Evolutionary conservation across 2,113 vertebrate genomes (phyloP).

Genomic region (Lota lota): DNA sequence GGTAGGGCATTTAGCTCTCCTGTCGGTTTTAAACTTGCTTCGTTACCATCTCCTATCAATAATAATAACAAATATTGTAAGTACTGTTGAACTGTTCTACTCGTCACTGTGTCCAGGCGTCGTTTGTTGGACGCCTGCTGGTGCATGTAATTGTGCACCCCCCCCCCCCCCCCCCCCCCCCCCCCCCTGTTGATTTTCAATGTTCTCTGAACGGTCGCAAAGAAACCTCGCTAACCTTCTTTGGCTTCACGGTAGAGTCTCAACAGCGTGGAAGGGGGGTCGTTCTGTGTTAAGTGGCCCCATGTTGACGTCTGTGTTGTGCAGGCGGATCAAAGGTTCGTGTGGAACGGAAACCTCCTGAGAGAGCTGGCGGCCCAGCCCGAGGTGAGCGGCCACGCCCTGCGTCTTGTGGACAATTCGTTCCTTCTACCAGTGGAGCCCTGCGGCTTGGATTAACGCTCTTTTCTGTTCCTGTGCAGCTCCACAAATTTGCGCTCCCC

Average conservation of each 20-base stretch:
- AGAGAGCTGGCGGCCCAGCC: slow-evolving; percentile 71
- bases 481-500: slow-evolving; percentile 72
- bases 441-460: not conserved
- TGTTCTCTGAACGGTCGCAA: too few species aligned
- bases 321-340: slow-evolving; percentile 77
- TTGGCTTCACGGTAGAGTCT: too few species aligned
- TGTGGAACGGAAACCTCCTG: slow-evolving; percentile 76
- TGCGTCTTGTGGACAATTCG: not conserved
- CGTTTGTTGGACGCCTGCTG: too few species aligned
- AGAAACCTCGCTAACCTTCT: too few species aligned
- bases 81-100: too few species aligned
- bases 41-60: not conserved
- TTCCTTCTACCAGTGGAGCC: not conserved
- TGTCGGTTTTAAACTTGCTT: too few species aligned
- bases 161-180: too few species aligned
- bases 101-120: too few species aligned
- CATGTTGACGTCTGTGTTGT: slow-evolving; percentile 1
- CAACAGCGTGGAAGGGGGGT: too few species aligned
- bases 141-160: too few species aligned
- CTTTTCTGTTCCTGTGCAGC: slow-evolving; percentile 43
- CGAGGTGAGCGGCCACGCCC: slow-evolving; percentile 55
- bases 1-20: slow-evolving; percentile 67
- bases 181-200: too few species aligned
- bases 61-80: not conserved
- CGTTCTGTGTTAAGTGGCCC: too few species aligned